phyloP scores from a whole-genome alignment of 2,113 vertebrate species.

The Micromys minutus region DNA sequence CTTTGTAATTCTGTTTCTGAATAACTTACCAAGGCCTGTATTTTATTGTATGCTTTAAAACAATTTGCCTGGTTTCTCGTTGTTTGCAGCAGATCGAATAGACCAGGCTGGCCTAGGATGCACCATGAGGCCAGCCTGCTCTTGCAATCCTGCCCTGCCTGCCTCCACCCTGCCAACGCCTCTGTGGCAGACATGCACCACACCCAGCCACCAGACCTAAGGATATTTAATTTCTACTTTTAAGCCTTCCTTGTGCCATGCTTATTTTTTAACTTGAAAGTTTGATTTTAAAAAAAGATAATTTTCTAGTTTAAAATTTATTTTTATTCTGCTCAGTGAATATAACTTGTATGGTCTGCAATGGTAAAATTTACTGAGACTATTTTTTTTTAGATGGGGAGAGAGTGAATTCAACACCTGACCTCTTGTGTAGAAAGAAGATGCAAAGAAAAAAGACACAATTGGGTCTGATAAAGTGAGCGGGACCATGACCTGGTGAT shows the following conservation, averaged over 20 bases:
- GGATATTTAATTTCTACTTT: conserved; percentile 26
- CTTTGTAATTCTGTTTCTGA: neutral
- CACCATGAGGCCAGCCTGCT: neutral
- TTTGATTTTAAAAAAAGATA: neutral
- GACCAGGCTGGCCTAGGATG: neutral
- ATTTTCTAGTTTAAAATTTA: neutral
- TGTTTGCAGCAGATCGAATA: neutral
- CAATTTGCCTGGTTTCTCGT: neutral
- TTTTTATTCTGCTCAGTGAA: neutral
- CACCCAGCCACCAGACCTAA: neutral
- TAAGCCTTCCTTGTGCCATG: neutral
- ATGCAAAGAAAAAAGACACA: neutral
- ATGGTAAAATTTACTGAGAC: neutral
- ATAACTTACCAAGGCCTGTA: neutral
- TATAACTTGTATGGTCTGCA: neutral
- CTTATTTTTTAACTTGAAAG: conserved; percentile 34
- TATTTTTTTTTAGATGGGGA: neutral
- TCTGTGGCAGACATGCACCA: neutral
- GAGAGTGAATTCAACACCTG: neutral
- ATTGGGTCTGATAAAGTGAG: neutral
- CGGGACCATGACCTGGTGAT: neutral
- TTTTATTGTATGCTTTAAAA: neutral
- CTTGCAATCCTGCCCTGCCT: neutral
- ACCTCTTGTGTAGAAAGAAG: neutral
- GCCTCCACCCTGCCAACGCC: neutral